A percentile compares a stretch with the other conserved stretches of the same genome.
Conservation (phyloP, 2,797 vertebrate species). For the Cryptoprocta ferox region DNA sequence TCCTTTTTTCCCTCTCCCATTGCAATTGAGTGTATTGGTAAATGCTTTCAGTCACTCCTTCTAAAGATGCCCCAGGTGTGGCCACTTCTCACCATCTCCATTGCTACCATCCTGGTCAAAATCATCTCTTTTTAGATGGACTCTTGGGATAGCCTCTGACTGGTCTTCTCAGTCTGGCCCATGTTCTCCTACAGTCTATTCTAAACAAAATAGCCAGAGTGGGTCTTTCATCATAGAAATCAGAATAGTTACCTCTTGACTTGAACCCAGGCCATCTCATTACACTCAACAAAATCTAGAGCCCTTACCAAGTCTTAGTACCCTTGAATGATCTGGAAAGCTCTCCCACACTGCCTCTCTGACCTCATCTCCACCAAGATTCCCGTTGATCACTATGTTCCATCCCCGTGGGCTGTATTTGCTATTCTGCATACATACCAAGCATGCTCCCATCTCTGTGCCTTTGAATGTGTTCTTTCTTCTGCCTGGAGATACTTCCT, state of each 20-base stretch:
- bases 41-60: neutral
- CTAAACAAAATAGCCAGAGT: neutral
- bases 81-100: neutral
- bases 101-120: neutral
- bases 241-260: neutral
- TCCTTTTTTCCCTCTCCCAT: neutral
- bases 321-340: neutral
- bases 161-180: neutral
- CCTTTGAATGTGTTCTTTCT: neutral
- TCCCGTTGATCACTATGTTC: neutral
- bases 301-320: neutral
- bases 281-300: neutral
- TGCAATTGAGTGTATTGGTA: neutral
- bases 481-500: neutral
- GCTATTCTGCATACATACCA: fast-evolving
- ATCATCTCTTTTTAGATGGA: neutral
- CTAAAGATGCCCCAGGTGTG: neutral
- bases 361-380: neutral
- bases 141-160: neutral
- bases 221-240: neutral
- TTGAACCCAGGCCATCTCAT: neutral
- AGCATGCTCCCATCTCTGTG: neutral
- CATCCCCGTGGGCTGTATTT: neutral
- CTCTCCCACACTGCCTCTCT: neutral
- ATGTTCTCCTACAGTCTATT: neutral